phyloP scores from a whole-genome alignment of 2,797 vertebrate genomes.

The Sebastolobus alascanus region DNA sequence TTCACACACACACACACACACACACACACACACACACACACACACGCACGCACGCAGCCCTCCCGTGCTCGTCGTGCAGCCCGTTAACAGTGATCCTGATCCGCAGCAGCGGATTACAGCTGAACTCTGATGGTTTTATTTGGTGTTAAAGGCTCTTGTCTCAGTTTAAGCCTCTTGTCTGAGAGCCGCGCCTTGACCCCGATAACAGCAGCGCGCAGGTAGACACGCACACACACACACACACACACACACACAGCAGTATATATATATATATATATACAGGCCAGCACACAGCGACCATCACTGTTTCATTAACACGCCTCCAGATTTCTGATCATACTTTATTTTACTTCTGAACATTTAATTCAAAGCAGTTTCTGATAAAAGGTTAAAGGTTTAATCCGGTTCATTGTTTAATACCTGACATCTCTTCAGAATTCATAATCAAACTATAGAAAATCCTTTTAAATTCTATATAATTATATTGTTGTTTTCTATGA shows the following conservation, averaged over 20 bases:
- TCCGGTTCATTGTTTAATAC: neutral
- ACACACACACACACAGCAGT: too few relatives aligned
- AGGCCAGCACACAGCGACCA: too few relatives aligned
- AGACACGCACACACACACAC: neutral
- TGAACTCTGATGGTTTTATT: conserved; percentile 80
- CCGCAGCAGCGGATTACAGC: conserved; percentile 70
- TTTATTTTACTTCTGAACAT: neutral
- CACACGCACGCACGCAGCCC: neutral
- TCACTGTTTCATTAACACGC: neutral
- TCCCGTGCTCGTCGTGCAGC: conserved; percentile 32
- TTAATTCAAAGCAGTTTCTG: neutral
- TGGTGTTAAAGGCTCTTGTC: conserved; percentile 76
- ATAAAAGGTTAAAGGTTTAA: neutral
- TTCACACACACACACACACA: too few relatives aligned
- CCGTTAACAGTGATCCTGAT: conserved; percentile 51
- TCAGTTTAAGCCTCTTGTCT: conserved; percentile 81
- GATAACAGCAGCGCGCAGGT: conserved; percentile 65
- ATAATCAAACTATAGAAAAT: neutral
- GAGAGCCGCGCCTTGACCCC: conserved; percentile 71
- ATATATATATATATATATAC: too few relatives aligned
- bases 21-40: neutral
- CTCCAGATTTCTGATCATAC: neutral
- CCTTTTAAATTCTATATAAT: neutral
- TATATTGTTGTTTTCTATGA: too few relatives aligned
- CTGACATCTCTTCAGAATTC: neutral